These are phyloP conservation scores for Episyrphus balteatus DNA, from an alignment of 1,140 invertebrate species.

Conservation along the genomic window DNA sequence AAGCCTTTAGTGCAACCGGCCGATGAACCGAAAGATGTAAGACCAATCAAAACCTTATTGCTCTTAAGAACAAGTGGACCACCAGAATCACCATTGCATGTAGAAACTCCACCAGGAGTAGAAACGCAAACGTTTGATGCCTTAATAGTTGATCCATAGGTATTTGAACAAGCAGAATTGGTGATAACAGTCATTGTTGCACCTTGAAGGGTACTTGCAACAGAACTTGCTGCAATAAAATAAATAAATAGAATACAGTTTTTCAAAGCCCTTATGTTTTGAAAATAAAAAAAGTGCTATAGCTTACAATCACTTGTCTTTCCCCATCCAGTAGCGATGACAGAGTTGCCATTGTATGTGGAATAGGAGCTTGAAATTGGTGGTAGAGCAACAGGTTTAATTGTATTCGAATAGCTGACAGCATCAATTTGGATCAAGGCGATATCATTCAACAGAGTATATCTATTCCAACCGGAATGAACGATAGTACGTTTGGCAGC, in stretches of 20 bases:
- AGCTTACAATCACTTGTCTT: slow-evolving; percentile 34
- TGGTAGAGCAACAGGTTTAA: slow-evolving; percentile 12
- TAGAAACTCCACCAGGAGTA: slow-evolving; percentile 8
- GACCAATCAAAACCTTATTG: slow-evolving; percentile 20
- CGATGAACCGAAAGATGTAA: slow-evolving; percentile 33
- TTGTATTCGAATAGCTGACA: slow-evolving; percentile 5
- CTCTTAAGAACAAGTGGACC: slow-evolving; percentile 9
- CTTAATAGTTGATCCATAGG: slow-evolving; percentile 13
- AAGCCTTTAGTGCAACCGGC: slow-evolving; percentile 31
- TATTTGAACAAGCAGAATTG: slow-evolving; percentile 14
- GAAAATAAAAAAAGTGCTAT: background rate
- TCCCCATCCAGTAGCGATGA: slow-evolving; percentile 32
- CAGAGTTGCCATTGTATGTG: slow-evolving; percentile 22
- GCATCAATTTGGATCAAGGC: slow-evolving; percentile 21
- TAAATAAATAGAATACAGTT: too few relatives aligned
- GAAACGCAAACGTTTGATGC: slow-evolving; percentile 5
- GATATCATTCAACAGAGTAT: slow-evolving; percentile 23
- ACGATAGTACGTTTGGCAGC: too few relatives aligned
- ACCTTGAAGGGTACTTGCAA: slow-evolving; percentile 16
- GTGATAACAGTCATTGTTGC: slow-evolving; percentile 20
- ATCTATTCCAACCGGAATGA: slow-evolving; percentile 1
- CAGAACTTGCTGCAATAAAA: too few relatives aligned
- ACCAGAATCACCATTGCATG: slow-evolving; percentile 12
- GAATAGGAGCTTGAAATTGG: slow-evolving; percentile 16
- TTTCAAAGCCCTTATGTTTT: too few relatives aligned